Evolutionary conservation across 2,113 vertebrate species (phyloP), one percentile per base, ranked within the genome.

Genomic region (Etia nguti): DNA sequence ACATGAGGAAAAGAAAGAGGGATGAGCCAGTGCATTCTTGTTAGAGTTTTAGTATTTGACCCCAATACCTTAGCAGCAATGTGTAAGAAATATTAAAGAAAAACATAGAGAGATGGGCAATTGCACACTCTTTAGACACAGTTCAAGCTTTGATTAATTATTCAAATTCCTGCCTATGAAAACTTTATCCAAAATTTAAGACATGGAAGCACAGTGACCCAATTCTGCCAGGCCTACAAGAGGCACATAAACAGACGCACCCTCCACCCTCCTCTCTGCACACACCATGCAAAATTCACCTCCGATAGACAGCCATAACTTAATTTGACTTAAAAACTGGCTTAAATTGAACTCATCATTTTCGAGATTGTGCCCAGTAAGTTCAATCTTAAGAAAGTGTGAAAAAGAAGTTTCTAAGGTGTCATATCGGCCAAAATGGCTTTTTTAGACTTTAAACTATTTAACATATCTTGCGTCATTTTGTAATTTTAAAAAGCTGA

Each of bases 61-160:
- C 18, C 43, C 24, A 31, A 36, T 31, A 31, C n/a, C 16, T 38
- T 4, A 11, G 36, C 75, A 41, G 12, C 13, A 79, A 29, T 41
- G 29, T 55, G 50, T 52, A 79, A 82, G 16, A 87, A 59, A 79
- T 36, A 84, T 62, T 43, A 16, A 70, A 43, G 22, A 46, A 46
- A 73, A 73, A 73, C 10, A 48, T 48, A 11, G 34, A 50, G 79
- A 48, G 20, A 9, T 50, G 29, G 22, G 48, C 22, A n/a, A 56
- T 48, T 59, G 16, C 70, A 56, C 41, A 6, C 29, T 65, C 18
- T 85, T 70, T 83, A 43, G 62, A 82, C 36, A 68, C 81, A 20
- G 85, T 81, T 85, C 46, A 56, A 84, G 62, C 81, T 94, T 87
- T 90, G 80, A 93, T 95, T 43, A 91, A 92, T 94, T 90, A 94